phyloP scores from a whole-genome alignment of 2,888 invertebrate species.

The Boloria euphrosyne region DNA sequence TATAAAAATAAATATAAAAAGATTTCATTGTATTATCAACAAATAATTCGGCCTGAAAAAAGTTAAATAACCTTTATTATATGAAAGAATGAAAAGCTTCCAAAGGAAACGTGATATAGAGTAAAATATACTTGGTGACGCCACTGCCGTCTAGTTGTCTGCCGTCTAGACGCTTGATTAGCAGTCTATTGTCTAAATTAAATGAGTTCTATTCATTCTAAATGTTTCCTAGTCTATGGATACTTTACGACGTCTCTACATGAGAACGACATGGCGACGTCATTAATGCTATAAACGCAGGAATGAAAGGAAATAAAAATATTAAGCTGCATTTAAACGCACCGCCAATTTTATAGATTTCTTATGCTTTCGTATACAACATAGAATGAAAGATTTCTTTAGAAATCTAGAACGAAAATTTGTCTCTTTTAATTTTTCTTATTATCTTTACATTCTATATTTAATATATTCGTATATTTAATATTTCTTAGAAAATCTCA shows the following conservation, averaged over 20 bases:
- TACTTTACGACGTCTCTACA: conserved; percentile 5
- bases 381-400: too few species aligned
- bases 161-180: conserved; percentile 30
- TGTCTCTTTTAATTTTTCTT: too few species aligned
- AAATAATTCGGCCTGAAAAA: conserved; percentile 7
- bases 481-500: too few species aligned
- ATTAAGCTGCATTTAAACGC: not conserved
- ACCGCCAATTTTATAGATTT: not conserved
- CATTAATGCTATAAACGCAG: conserved; percentile 6
- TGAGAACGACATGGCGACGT: conserved; percentile 7
- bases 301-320: not conserved
- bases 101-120: conserved; percentile 3
- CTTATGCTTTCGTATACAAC: not conserved
- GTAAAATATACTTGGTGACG: conserved; percentile 12
- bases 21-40: not conserved
- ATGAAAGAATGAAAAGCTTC: conserved; percentile 10
- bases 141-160: conserved; percentile 23
- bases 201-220: conserved; percentile 29
- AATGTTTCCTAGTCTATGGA: conserved; percentile 26
- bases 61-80: conserved; percentile 9
- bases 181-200: conserved; percentile 27
- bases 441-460: too few species aligned
- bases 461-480: too few species aligned
- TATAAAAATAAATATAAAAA: too few species aligned
- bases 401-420: too few species aligned